Evolutionary conservation across 1,140 invertebrate genomes (phyloP), one percentile per base, ranked within the genome.

Genomic region (Mercenaria mercenaria): DNA sequence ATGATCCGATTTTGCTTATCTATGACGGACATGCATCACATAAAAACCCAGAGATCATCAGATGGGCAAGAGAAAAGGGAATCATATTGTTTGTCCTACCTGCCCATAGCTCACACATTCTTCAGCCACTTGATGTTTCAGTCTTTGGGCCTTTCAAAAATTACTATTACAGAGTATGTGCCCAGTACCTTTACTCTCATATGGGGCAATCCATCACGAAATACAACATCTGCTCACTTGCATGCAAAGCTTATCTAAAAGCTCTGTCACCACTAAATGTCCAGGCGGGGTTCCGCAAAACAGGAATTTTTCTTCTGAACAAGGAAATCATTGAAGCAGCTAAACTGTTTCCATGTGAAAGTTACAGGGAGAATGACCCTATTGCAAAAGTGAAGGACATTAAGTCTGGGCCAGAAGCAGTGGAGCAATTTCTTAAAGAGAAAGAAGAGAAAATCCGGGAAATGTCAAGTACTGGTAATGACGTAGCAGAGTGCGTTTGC

Each of bases 31-130:
- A 87, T 61, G 37, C 23, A 39, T 56, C 56, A 13, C 72, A 79
- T 41, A n/a, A 32, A 18, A 34, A 6, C 37, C 80, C 52, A 26
- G n/a, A 50, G 6, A 29, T 52, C 15, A 56, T 52, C 10, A 26
- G 74, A 74, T 86, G 83, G 83, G 83, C 83, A n/a, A 76, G n/a
- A 37, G 50, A 87, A 50, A 37, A 37, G 20, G 18, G 34, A 10
- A 26, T 87, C 18, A 87, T 87, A 37, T 37, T 87, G 10, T 87
- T 87, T 76, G 85, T 87, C 11, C 52, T 87, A 8, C 74, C 85
- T 18, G 72, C 85, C 23, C 85, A 87, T 43, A 87, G n/a, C 13
- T 87, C 85, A 32, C 85, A 87, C 39, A 23, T 79, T 29, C 39
- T 87, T 13, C 69, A 87, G 32, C 85, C 74, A 10, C 34, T 87